These are phyloP conservation scores for Rugalucina vietnamica DNA, from an alignment of 2,888 invertebrate genomes.

Conservation along the genomic window DNA sequence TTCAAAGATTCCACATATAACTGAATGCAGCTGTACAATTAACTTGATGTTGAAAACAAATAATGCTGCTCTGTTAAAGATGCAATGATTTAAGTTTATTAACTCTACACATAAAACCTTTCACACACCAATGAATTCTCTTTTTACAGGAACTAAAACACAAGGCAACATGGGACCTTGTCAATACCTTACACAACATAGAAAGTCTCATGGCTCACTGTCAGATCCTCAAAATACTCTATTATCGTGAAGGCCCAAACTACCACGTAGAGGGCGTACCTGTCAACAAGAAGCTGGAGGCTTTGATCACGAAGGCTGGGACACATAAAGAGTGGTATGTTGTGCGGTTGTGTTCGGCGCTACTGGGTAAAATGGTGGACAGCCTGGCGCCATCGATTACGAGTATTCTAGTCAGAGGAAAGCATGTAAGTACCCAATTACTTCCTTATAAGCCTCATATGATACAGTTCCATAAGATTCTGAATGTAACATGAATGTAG, in stretches of 20 bases:
- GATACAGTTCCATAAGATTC: no score
- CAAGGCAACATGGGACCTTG: slow-evolving; percentile 90
- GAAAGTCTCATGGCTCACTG: slow-evolving; percentile 92
- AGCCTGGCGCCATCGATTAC: slow-evolving; percentile 99
- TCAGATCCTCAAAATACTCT: slow-evolving; percentile 92
- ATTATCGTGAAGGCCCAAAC: slow-evolving; percentile 90
- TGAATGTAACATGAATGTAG: no score
- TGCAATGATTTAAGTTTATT: no score
- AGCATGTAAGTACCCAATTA: slow-evolving; percentile 91
- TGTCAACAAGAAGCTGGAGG: slow-evolving; percentile 84
- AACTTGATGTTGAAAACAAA: no score
- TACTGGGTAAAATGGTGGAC: slow-evolving; percentile 97
- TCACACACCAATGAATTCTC: no score
- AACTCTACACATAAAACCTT: no score
- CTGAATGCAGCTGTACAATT: no score
- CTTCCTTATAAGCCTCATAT: no score
- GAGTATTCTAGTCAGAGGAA: slow-evolving; percentile 98
- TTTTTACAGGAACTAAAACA: slow-evolving; percentile 85
- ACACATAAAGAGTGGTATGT: slow-evolving; percentile 86
- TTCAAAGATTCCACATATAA: no score
- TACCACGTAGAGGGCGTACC: slow-evolving; percentile 88
- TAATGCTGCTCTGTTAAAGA: no score
- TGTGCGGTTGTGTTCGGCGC: slow-evolving; percentile 96
- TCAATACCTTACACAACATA: slow-evolving; percentile 88
- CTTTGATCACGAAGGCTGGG: slow-evolving; percentile 83